These are phyloP conservation scores for Cerastis rubricosa DNA, from an alignment of 2,888 invertebrate species.

Conservation along the genomic window DNA sequence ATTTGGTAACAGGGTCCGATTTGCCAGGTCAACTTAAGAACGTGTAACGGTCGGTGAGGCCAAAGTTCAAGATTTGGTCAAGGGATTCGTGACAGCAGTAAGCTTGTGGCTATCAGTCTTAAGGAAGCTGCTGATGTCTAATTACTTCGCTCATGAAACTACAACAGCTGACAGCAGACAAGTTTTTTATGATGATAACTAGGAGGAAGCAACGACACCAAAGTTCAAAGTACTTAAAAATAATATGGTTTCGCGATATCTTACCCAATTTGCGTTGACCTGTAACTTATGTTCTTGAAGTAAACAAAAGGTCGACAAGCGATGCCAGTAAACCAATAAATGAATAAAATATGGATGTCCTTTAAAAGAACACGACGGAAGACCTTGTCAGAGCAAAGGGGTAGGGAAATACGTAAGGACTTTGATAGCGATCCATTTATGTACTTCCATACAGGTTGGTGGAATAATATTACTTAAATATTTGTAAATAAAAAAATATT, in stretches of 20 bases:
- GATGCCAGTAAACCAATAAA: conserved; percentile 51
- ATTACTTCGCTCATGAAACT: not conserved
- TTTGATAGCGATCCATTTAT: conserved; percentile 36
- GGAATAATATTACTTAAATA: not conserved
- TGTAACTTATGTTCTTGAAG: conserved; percentile 42
- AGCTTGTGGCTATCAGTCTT: not conserved
- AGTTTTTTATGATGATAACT: not conserved
- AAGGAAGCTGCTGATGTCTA: not conserved
- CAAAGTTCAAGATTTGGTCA: not conserved
- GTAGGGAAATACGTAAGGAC: conserved; percentile 49
- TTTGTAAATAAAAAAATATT: conserved; percentile 4
- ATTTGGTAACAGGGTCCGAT: conserved; percentile 21
- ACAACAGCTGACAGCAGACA: not conserved
- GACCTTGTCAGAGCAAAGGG: conserved; percentile 51
- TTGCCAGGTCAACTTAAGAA: not conserved
- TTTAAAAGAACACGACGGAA: conserved; percentile 54
- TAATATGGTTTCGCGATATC: conserved; percentile 1
- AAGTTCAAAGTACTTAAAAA: conserved; percentile 24
- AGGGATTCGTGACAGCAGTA: not conserved
- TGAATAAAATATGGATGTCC: conserved; percentile 60
- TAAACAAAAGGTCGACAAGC: conserved; percentile 44
- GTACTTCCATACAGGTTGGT: conserved; percentile 47
- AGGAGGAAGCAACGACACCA: not conserved
- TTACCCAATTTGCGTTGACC: conserved; percentile 39
- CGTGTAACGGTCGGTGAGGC: not conserved